These are phyloP conservation scores for Apis florea DNA, from an alignment of 1,140 invertebrate species.

Conservation along the genomic window DNA sequence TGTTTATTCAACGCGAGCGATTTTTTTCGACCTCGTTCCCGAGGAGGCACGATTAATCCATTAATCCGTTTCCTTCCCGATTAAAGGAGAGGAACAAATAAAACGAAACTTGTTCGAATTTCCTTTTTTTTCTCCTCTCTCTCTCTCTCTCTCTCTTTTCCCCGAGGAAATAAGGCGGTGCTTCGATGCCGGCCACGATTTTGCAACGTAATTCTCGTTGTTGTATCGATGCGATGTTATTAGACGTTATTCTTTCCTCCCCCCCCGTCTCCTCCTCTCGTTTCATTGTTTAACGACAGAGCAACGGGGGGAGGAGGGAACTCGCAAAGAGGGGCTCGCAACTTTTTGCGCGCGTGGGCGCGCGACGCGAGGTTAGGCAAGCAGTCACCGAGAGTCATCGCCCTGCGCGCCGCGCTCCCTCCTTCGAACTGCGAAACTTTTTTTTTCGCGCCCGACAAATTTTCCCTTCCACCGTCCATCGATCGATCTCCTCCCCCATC, in stretches of 20 bases:
- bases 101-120: no score
- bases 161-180: no score
- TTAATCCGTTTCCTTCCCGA: no score
- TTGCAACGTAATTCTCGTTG: constrained; percentile 23
- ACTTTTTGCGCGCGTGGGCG: constrained; percentile 61
- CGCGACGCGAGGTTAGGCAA: constrained; percentile 55
- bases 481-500: not conserved
- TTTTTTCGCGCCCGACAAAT: not conserved
- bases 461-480: not conserved
- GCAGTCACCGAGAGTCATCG: constrained; percentile 39
- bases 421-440: not conserved
- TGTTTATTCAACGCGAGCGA: no score
- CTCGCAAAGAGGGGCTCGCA: constrained; percentile 47
- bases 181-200: no score
- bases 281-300: constrained; percentile 68
- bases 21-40: no score
- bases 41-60: no score
- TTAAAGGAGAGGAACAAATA: no score
- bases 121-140: not conserved
- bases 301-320: constrained; percentile 25
- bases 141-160: no score
- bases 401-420: constrained; percentile 35
- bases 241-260: constrained; percentile 33
- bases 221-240: constrained; percentile 55
- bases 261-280: not conserved